Base-by-base conservation (phyloP, 1,140 invertebrate genomes). In the Myzus persicae region DNA sequence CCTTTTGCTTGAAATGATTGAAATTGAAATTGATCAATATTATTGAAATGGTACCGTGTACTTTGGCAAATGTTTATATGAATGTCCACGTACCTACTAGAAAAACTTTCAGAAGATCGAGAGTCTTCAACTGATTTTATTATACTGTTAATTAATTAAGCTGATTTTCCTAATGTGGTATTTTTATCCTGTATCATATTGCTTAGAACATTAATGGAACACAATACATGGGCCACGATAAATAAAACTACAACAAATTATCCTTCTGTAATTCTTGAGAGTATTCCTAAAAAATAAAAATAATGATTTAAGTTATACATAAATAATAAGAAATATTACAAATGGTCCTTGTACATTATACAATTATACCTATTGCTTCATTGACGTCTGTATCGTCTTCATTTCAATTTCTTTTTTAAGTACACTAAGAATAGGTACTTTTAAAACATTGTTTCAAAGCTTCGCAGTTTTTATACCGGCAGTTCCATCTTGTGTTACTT, bases 361-460 rank as follows among this genome's bases (percentile, higher is more conserved):
- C n/a, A n/a, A n/a, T n/a, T n/a, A n/a, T 90, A 90, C 36, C 88
- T 90, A 51, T 90, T 90, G 44, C 88, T 90, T 90, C 38, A 90
- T 90, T 90, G 8, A 90, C 89, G 67, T 90, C 38, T 54, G 24
- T 90, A 90, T 54, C 51, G 42, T 36, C 89, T 90, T 90, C 36
- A 59, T 90, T 90, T 67, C 11, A 54, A 90, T 90, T 59, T 90
- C 51, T 54, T 7, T 59, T 26, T 90, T 42, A 42, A 59, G 38
- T 90, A 67, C 38, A 90, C 40, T 90, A 67, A 90, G 36, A 67
- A 67, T n/a, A n/a, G n/a, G n/a, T 67, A 90, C 89, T 90, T 40
- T 40, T 90, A 9, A 90, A 90, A 90, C 89, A 90, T 67, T 42
- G 89, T 59, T 67, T 90, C 11, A 90, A 40, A 42, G 54, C 89